A percentile compares a stretch with the other conserved stretches of the same genome.
Conservation (phyloP, 1,140 invertebrate genomes). For the Zeugodacus cucurbitae region DNA sequence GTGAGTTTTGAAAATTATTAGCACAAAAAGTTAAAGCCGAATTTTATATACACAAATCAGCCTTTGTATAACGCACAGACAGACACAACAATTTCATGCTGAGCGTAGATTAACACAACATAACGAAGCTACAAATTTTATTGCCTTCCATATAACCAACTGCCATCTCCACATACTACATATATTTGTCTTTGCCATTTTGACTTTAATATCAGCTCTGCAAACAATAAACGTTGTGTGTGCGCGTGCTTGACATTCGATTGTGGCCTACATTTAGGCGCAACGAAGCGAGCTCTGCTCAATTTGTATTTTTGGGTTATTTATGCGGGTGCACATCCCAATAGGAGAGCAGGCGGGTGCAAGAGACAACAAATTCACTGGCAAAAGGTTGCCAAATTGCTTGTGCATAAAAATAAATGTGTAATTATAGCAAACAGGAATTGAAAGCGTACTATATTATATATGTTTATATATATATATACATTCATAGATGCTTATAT, state of each 20-base stretch:
- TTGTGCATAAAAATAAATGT: not conserved
- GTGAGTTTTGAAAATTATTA: not conserved
- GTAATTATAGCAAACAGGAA: not conserved
- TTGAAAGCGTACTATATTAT: not conserved
- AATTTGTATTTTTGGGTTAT: not conserved
- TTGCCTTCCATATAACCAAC: not conserved
- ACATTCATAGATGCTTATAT: not conserved
- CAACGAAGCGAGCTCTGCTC: not conserved
- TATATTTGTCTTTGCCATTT: not conserved
- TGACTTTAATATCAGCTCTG: not conserved
- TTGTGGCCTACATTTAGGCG: not conserved
- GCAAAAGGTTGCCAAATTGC: not conserved
- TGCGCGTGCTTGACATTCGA: not conserved
- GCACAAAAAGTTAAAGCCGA: not conserved
- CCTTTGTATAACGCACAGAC: not conserved
- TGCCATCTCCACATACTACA: too few relatives aligned
- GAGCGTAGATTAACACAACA: not conserved
- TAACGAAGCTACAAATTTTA: not conserved
- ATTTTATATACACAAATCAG: not conserved
- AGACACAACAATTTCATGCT: not conserved
- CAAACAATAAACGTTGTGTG: not conserved
- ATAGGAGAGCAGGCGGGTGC: not conserved
- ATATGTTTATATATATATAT: not conserved
- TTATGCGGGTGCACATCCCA: not conserved
- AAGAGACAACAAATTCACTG: not conserved